Evolutionary conservation across 2,113 vertebrate genomes (phyloP).

Genomic region (Vulpes ferrilata): DNA sequence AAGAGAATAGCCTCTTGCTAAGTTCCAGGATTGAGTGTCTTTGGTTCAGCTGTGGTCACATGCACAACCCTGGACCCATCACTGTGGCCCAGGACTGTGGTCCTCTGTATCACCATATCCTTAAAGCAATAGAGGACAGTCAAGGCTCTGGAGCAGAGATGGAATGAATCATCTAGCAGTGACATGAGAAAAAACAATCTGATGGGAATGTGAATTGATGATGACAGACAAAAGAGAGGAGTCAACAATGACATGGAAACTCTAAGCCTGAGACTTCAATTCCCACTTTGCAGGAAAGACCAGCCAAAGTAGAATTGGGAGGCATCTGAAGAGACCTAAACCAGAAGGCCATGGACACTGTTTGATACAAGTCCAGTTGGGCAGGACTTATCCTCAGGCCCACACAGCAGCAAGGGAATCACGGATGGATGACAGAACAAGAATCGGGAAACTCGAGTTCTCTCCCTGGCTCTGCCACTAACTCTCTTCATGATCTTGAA

Average conservation of each 20-base stretch:
- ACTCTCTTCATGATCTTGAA: neutral
- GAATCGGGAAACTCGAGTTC: neutral
- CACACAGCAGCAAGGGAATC: neutral
- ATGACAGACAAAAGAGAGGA: neutral
- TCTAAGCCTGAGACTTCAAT: neutral
- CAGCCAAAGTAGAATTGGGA: neutral
- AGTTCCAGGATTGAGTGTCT: neutral
- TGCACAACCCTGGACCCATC: neutral
- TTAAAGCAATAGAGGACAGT: neutral
- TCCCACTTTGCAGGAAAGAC: neutral
- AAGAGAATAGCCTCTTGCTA: neutral
- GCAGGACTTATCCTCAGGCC: neutral
- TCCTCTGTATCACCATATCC: neutral
- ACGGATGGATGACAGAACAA: rapidly evolving
- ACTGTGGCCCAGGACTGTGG: neutral
- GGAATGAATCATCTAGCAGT: neutral
- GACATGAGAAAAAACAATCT: neutral
- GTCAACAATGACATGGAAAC: neutral
- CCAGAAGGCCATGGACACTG: neutral
- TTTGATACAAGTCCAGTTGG: neutral
- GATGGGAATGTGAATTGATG: neutral
- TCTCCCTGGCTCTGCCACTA: neutral
- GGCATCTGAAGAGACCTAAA: neutral
- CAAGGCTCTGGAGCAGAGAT: neutral
- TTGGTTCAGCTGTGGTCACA: neutral